Evolutionary conservation across 2,888 invertebrate genomes (phyloP).

Genomic region (Epistrophella euchroma): DNA sequence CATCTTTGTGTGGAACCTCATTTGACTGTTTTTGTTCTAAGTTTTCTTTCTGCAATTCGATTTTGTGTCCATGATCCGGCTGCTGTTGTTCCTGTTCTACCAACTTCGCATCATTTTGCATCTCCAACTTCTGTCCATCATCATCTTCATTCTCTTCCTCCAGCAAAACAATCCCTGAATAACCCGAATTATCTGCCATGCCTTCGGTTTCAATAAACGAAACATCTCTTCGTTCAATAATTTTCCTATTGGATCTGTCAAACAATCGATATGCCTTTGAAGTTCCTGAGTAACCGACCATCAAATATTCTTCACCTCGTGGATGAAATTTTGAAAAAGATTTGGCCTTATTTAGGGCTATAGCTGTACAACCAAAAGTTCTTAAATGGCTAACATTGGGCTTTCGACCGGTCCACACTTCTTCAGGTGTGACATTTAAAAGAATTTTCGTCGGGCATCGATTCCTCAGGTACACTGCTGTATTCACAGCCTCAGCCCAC

Average conservation of each 20-base stretch:
- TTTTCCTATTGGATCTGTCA: not conserved
- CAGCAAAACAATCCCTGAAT: not conserved
- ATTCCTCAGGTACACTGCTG: slow-evolving; percentile 64
- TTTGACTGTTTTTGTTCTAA: not conserved
- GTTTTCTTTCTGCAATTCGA: not conserved
- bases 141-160: not conserved
- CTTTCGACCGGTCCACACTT: slow-evolving; percentile 57
- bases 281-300: no score
- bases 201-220: not conserved
- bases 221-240: slow-evolving; percentile 16
- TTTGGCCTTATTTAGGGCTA: no score
- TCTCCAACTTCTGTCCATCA: not conserved
- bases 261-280: slow-evolving; percentile 45
- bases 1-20: not conserved
- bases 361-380: slow-evolving; percentile 40
- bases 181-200: not conserved
- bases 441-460: slow-evolving; percentile 45
- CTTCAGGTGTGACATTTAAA: slow-evolving; percentile 15
- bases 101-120: not conserved
- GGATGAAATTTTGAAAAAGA: no score
- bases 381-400: slow-evolving; percentile 47
- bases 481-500: slow-evolving; percentile 73
- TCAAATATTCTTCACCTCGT: no score
- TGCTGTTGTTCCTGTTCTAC: not conserved
- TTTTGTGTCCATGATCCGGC: not conserved